Base-by-base conservation (phyloP, 2,888 invertebrate species). In the Aricia artaxerxes region DNA sequence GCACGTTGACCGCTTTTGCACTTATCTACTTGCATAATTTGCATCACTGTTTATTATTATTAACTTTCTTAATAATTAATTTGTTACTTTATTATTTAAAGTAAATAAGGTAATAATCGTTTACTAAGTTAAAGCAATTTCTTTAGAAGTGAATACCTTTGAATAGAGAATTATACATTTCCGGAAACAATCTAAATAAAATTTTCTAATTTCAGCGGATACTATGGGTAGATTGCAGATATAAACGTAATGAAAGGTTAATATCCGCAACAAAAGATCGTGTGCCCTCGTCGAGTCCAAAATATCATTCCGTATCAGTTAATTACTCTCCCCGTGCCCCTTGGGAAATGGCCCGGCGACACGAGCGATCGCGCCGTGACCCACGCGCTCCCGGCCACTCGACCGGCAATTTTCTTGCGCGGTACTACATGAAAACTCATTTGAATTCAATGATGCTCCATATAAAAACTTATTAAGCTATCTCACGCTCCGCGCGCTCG, bases 311-410 rank as follows among this genome's bases (percentile, higher is more conserved):
- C 80, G 79, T 77, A 69, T 81, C 76, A 81, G 80, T 80, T 79
- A 79, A 79, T 77, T 76, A 77, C 78, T 79, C 75, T 4, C 69
- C 69, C 69, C 35, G 69, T 13, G 16, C 85, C 86, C 86, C 83
- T 80, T 82, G 86, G 82, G 84, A 84, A 83, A 80, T 82, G 85
- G 82, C 82, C 84, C 84, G 86, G 84, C 86, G 88, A 87, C 87
- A 85, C 85, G 84, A 85, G 85, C 86, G 86, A 88, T 89, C 89
- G 89, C 88, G 87, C 89, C 85, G 89, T 92, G 91, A 91, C 89
- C 92, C 90, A 86, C 85, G 84, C 85, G 87, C 83, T 6, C 49
- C 44, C 75, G 78, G 78, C 72, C 77, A 75, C 77, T 80, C 73
- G 81, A 80, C 77, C 57, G 64, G 77, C 60, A 73, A 78, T 78